phyloP scores from a whole-genome alignment of 2,888 invertebrate species.

The Phytoseiulus persimilis region DNA sequence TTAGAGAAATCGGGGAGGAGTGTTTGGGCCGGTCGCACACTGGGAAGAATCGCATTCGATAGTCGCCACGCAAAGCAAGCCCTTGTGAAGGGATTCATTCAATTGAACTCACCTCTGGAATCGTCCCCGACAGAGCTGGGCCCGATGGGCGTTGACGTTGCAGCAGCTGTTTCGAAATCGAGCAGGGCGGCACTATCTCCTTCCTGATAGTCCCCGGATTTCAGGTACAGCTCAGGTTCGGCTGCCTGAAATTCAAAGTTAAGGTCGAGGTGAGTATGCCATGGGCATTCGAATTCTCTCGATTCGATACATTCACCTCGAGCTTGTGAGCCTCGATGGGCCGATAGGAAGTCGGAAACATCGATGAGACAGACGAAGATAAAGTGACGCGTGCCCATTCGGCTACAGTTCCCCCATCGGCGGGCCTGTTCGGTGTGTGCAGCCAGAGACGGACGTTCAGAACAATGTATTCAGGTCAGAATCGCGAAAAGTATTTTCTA shows the following conservation, averaged over 20 bases:
- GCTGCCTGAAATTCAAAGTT: constrained; percentile 41
- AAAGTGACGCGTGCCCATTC: too few relatives aligned
- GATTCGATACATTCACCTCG: too few relatives aligned
- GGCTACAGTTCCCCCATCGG: too few relatives aligned
- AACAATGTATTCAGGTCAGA: not conserved
- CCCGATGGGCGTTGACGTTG: constrained; percentile 24
- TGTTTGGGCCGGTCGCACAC: too few relatives aligned
- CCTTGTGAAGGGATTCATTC: too few relatives aligned
- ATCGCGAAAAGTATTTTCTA: not conserved
- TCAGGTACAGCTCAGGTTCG: constrained; percentile 44
- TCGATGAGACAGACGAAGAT: too few relatives aligned
- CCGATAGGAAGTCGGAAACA: too few relatives aligned
- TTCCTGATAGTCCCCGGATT: constrained; percentile 42
- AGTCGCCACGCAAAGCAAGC: too few relatives aligned
- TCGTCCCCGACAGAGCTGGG: constrained; percentile 18
- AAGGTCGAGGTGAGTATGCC: not conserved
- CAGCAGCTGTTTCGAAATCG: constrained; percentile 29
- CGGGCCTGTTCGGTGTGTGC: not conserved
- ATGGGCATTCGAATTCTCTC: not conserved
- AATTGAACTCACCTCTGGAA: not conserved
- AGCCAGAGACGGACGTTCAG: not conserved
- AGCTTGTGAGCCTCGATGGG: too few relatives aligned
- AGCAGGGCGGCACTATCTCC: constrained; percentile 41
- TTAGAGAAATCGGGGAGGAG: too few relatives aligned
- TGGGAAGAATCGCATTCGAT: too few relatives aligned